Evolutionary conservation across 2,797 vertebrate species (phyloP).

Genomic region (Onychomys leucogaster): DNA sequence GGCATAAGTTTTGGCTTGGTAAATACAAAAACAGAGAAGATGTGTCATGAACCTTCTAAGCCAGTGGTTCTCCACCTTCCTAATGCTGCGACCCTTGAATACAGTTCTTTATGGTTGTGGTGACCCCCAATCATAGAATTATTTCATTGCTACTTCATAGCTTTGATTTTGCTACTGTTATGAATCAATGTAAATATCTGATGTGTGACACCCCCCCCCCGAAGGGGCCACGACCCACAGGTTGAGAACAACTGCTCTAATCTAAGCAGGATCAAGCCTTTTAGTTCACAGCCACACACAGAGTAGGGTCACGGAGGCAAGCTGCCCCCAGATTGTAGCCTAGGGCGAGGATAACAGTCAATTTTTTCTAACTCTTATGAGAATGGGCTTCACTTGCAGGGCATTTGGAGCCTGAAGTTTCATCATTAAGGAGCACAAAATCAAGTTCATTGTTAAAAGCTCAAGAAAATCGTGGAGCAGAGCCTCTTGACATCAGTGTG

Average conservation of each 20-base stretch:
- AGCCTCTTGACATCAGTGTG: background rate
- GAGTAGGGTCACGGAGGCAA: background rate
- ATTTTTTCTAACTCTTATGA: background rate
- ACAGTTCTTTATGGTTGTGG: background rate
- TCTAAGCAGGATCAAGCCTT: background rate
- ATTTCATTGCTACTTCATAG: background rate
- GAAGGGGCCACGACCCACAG: background rate
- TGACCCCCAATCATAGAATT: background rate
- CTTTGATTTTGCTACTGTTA: background rate
- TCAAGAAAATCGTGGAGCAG: background rate
- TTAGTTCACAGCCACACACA: background rate
- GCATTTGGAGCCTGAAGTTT: background rate
- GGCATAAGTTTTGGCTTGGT: background rate
- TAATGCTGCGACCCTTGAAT: background rate
- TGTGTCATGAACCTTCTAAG: background rate
- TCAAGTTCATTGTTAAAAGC: background rate
- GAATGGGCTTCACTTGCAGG: background rate
- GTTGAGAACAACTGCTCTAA: background rate
- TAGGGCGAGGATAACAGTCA: background rate
- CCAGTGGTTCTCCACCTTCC: background rate
- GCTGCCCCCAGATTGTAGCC: background rate
- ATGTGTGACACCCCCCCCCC: no score
- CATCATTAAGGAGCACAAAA: slow-evolving; percentile 2
- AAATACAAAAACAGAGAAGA: background rate
- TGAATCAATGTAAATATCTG: background rate